Evolutionary conservation across 2,113 vertebrate genomes (phyloP).

Genomic region (Prunella fulvescens): DNA sequence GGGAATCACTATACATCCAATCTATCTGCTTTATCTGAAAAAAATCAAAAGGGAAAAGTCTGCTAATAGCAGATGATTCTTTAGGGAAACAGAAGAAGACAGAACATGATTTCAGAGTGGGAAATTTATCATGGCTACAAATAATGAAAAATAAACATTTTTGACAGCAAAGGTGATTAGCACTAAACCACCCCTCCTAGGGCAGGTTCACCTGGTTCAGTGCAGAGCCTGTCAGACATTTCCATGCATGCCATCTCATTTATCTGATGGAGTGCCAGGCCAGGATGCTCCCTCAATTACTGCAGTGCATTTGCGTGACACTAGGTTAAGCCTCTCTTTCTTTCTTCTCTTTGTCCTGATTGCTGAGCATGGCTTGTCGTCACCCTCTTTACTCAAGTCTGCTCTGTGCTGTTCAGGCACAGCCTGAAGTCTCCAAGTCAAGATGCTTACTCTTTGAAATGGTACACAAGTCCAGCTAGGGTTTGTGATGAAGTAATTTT

Average conservation of each 20-base stretch:
- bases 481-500: not conserved
- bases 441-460: not conserved
- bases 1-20: not conserved
- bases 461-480: not conserved
- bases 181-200: not conserved
- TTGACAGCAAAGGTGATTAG: not conserved
- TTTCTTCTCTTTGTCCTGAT: fast-evolving
- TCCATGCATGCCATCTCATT: not conserved
- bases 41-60: not conserved
- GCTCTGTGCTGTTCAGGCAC: not conserved
- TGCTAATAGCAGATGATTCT: not conserved
- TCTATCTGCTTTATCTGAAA: not conserved
- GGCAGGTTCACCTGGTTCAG: not conserved
- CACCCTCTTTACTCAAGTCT: not conserved
- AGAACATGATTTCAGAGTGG: not conserved
- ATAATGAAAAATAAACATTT: slow-evolving; percentile 16
- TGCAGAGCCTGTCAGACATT: not conserved
- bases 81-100: not conserved
- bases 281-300: not conserved
- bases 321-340: too few species aligned
- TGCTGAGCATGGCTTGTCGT: not conserved
- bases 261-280: not conserved
- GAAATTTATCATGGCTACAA: slow-evolving; percentile 13
- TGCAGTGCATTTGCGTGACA: not conserved
- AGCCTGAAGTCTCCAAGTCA: not conserved